Base-by-base conservation (phyloP, 1,140 invertebrate genomes). In the Drosophila teissieri region DNA sequence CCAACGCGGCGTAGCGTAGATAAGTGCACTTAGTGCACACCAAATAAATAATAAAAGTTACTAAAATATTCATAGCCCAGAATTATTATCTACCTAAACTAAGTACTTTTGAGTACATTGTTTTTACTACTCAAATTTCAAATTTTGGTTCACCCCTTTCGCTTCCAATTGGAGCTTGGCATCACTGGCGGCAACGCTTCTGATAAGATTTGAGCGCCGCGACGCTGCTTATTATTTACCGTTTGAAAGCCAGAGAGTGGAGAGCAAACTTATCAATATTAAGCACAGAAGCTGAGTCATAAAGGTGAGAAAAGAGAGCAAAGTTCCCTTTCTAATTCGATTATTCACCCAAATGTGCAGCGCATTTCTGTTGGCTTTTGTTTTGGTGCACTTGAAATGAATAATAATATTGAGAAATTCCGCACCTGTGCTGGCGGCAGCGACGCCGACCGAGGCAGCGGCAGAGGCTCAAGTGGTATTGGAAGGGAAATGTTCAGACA, bases 1-100 rank as follows among this genome's bases (percentile, higher is more conserved):
- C 57, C 53, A 80, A 85, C 67, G 69, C 73, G 75, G 61, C 62
- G 78, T 60, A 64, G 69, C 78, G 74, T 72, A 88, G 82, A 86
- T 86, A 86, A 85, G 75, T 55, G 15, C 37, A 34, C 37, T 24
- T 56, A 68, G 22, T 39, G 69, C n/a, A 70, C 22, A 58, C 65
- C 46, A 19, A 42, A 10, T 42, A 8, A 7, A 42, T 42, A 15
- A 8, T 42, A 15, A n/a, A 24, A 24, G 24, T 4, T 24, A 24
- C 24, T 24, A 4, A 24, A 24, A 24, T 24, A 24, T 24, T 24
- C 24, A 24, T 5, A 24, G 4, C 24, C 24, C 0, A 24, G 24
- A 4, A 24, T 4, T 24, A 24, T 3, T 24, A 40, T 27, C 6
- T 27, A 8, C 27, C 31, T 10, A 31, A 31, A 10, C 31, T 3